Base-by-base conservation (phyloP, 2,797 vertebrate species). In the Selene dorsalis region DNA sequence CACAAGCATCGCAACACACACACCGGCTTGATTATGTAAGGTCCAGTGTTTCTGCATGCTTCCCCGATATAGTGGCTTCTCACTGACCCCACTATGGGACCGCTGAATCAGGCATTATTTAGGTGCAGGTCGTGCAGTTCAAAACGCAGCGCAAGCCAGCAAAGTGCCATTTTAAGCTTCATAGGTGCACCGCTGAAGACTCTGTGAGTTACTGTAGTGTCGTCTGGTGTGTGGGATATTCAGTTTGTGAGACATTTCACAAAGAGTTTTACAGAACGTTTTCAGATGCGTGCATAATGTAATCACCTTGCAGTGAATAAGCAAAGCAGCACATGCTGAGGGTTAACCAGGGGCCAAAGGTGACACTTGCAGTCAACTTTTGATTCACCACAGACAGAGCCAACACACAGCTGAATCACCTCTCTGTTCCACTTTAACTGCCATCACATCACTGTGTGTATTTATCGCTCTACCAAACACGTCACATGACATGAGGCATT, bases 401-500 rank as follows among this genome's bases (percentile, higher is more conserved):
- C 39, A 63, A 35, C 63, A 60, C 77, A 67, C 32, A 56, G 72
- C 71, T 87, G 59, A 86, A 77, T 88, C 83, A 85, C 48, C 67
- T 50, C 79, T 73, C 75, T 63, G 68, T 65, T 81, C 59, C 79
- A 83, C 53, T 85, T 85, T 43, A 64, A 73, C 88, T 84, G 84
- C 84, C 81, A 88, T 90, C 88, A 94, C 93, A 94, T 95, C 94
- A 92, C 35, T 50, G 57, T 74, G 69, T 94, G 92, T 92, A 91
- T 94, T 92, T 93, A 93, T 93, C 84, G 89, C 93, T 84, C 89
- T 92, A 93, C 90, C 87, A 89, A 93, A 89, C 61, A 86, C 82
- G 81, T 95, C 96, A 96, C 77, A 94, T 97, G 96, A 96, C 91
- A 92, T 80, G 90, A 94, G 93, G 93, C 95, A 96, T 95, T 95